Evolutionary conservation across 1,140 invertebrate genomes (phyloP).

Genomic region (Diachasmimorpha longicaudata): DNA sequence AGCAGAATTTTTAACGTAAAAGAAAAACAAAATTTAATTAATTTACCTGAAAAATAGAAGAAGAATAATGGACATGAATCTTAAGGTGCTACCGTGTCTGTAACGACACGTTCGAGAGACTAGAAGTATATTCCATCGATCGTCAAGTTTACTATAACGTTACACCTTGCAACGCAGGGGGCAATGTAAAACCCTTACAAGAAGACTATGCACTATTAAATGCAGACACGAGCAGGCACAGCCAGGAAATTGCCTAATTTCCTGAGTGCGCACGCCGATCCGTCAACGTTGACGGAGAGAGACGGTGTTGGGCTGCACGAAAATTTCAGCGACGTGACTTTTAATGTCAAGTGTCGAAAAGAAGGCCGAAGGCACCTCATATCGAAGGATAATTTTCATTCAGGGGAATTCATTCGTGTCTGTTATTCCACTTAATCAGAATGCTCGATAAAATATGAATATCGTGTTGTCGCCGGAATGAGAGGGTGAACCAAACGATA

Average conservation of each 20-base stretch:
- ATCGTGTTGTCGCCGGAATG: too few relatives aligned
- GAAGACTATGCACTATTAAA: constrained; percentile 55
- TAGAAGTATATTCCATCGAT: background rate
- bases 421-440: background rate
- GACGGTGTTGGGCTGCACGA: constrained; percentile 53
- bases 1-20: too few relatives aligned
- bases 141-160: background rate
- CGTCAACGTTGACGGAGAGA: constrained; percentile 58
- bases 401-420: too few relatives aligned
- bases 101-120: background rate
- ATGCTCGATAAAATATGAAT: background rate
- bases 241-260: constrained; percentile 65
- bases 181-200: constrained; percentile 45
- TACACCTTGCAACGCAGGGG: background rate
- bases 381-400: too few relatives aligned
- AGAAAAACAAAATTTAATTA: too few relatives aligned
- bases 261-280: constrained; percentile 63
- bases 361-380: constrained; percentile 41
- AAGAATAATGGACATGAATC: too few relatives aligned
- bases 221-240: constrained; percentile 60
- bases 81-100: background rate
- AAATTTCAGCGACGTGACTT: constrained; percentile 51
- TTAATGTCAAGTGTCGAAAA: constrained; percentile 64
- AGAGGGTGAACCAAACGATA: background rate
- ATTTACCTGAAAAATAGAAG: background rate